phyloP scores from a whole-genome alignment of 2,113 vertebrate species.

The Poicephalus gulielmi region DNA sequence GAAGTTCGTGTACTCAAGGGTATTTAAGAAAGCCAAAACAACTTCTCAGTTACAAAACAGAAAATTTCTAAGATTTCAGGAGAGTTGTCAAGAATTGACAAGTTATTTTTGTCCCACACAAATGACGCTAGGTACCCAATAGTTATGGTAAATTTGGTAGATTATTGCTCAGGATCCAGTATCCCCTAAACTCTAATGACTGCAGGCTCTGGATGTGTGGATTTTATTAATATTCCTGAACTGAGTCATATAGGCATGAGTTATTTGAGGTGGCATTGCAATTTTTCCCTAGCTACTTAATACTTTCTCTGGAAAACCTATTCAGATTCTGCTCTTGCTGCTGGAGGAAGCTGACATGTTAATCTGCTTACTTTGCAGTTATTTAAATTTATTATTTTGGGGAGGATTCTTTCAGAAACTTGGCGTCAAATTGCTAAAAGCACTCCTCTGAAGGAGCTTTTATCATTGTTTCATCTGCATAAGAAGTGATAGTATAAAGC shows the following conservation, averaged over 20 bases:
- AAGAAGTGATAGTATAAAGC: not conserved
- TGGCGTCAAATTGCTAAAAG: not conserved
- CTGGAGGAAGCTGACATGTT: constrained; percentile 20
- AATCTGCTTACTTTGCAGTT: constrained; percentile 42
- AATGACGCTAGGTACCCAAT: not conserved
- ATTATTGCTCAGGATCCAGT: not conserved
- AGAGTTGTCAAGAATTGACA: not conserved
- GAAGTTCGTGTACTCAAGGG: not conserved
- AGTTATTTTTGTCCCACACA: not conserved
- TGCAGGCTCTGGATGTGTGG: not conserved
- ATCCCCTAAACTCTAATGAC: not conserved
- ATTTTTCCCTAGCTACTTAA: constrained; percentile 4
- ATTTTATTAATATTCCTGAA: constrained; percentile 44
- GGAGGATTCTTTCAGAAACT: not conserved
- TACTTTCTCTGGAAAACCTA: not conserved
- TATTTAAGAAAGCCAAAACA: not conserved
- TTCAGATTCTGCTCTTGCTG: not conserved
- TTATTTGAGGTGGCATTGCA: constrained; percentile 26
- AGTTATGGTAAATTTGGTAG: not conserved
- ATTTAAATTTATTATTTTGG: constrained; percentile 44
- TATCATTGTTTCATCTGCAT: not conserved
- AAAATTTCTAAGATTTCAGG: not conserved
- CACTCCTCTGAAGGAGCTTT: constrained; percentile 12
- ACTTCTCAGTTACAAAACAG: not conserved
- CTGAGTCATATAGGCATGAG: not conserved